Evolutionary conservation across 1,140 invertebrate genomes (phyloP).

Genomic region (Dendroctonus ponderosae): DNA sequence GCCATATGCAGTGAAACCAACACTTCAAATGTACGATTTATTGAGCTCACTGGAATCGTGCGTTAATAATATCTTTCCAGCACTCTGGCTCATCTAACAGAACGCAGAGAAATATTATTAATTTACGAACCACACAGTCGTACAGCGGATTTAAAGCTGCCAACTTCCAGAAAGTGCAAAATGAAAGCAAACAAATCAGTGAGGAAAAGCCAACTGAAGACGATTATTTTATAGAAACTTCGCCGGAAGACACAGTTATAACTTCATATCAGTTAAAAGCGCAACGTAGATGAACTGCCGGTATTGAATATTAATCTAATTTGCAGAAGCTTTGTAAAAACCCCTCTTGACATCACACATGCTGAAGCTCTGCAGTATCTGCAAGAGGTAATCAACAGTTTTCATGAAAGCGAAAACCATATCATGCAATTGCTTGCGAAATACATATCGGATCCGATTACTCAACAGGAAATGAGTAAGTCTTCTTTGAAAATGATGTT

Average conservation of each 20-base stretch:
- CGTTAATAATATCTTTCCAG: slow-evolving; percentile 1
- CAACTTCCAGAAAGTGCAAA: not conserved
- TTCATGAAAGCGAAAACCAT: slow-evolving; percentile 29
- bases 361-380: slow-evolving; percentile 23
- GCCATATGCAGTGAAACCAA: slow-evolving; percentile 21
- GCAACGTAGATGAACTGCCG: not conserved
- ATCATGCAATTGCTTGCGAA: slow-evolving; percentile 29
- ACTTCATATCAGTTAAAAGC: slow-evolving; percentile 9
- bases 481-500: not conserved
- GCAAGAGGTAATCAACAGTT: slow-evolving; percentile 17
- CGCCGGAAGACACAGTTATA: slow-evolving; percentile 6
- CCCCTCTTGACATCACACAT: slow-evolving; percentile 15
- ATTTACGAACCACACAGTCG: not conserved
- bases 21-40: slow-evolving; percentile 25
- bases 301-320: not conserved
- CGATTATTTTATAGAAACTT: not conserved
- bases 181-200: not conserved
- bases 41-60: not conserved
- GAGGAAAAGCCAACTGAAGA: not conserved
- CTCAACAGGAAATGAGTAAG: slow-evolving; percentile 35
- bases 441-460: slow-evolving; percentile 29
- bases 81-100: slow-evolving; percentile 2
- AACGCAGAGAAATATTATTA: slow-evolving; percentile 6
- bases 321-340: slow-evolving; percentile 25
- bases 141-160: not conserved